Evolutionary conservation across 2,888 invertebrate genomes (phyloP).

Genomic region (Hirtodrosophila duncani): DNA sequence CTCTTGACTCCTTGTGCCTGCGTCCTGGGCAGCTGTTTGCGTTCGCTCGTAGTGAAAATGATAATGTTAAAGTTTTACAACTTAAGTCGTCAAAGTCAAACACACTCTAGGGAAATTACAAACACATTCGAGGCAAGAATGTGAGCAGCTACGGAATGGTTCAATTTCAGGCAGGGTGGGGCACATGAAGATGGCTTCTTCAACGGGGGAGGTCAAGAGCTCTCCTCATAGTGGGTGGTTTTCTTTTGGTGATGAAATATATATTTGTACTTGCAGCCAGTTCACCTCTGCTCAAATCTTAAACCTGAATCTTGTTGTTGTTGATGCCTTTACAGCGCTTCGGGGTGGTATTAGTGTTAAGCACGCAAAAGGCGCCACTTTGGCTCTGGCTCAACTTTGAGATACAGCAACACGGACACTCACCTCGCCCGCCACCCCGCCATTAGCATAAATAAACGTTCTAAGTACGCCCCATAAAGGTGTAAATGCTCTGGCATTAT

Average conservation of each 20-base stretch:
- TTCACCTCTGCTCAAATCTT: conserved; percentile 59
- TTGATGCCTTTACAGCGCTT: conserved; percentile 69
- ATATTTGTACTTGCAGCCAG: conserved; percentile 23
- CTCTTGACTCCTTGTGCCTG: too few species aligned
- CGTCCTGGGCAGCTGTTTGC: conserved; percentile 1
- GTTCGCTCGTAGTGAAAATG: conserved; percentile 64
- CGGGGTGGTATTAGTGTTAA: conserved; percentile 72
- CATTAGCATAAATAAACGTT: conserved; percentile 75
- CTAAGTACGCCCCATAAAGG: conserved; percentile 73
- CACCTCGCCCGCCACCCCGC: conserved; percentile 14
- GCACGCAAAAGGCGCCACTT: conserved; percentile 47
- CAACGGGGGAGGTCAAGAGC: conserved; percentile 48
- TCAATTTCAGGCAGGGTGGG: conserved; percentile 3
- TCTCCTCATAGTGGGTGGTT: conserved; percentile 52
- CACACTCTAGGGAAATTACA: conserved; percentile 77
- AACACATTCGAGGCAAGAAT: conserved; percentile 73
- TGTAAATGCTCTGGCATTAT: conserved; percentile 73
- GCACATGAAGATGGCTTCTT: not conserved
- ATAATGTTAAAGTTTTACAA: conserved; percentile 78
- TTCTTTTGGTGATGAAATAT: conserved; percentile 61
- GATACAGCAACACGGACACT: conserved; percentile 22
- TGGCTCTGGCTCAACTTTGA: conserved; percentile 35
- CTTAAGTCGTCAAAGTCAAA: conserved; percentile 78
- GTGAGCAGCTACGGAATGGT: conserved; percentile 30
- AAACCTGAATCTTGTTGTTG: conserved; percentile 38